phyloP scores from a whole-genome alignment of 2,113 vertebrate genomes.

The Pyxicephalus adspersus region DNA sequence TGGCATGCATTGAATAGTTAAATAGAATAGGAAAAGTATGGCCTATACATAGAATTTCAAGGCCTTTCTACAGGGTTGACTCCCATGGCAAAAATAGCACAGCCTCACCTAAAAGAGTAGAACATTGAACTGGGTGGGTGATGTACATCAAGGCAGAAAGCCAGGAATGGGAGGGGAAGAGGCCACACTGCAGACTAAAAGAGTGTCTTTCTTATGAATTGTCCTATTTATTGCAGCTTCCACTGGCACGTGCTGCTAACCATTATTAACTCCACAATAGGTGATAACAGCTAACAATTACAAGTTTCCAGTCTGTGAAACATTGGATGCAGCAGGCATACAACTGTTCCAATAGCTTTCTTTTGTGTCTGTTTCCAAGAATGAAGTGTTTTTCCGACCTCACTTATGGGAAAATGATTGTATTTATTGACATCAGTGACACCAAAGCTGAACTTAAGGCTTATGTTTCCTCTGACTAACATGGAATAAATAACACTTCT shows the following conservation, averaged over 20 bases:
- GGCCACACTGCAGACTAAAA: neutral
- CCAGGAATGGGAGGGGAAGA: conserved; percentile 6
- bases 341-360: neutral
- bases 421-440: neutral
- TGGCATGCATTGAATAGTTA: neutral
- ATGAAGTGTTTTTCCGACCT: neutral
- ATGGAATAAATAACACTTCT: neutral
- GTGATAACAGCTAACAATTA: conserved; percentile 38
- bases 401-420: neutral
- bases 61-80: neutral
- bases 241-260: conserved; percentile 8
- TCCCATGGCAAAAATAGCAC: conserved; percentile 35
- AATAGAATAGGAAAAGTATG: neutral
- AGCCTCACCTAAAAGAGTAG: conserved; percentile 33
- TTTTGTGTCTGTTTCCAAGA: conserved; percentile 13
- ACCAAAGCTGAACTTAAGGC: neutral
- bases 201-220: neutral
- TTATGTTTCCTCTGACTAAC: neutral
- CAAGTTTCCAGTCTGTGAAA: conserved; percentile 1
- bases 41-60: neutral
- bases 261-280: conserved; percentile 31
- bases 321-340: conserved; percentile 11
- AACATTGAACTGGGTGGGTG: conserved; percentile 33
- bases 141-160: conserved; percentile 6
- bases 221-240: neutral